Evolutionary conservation across 1,140 invertebrate genomes (phyloP), one percentile per base, ranked within the genome.

Genomic region (Atopsyche davidsoni): DNA sequence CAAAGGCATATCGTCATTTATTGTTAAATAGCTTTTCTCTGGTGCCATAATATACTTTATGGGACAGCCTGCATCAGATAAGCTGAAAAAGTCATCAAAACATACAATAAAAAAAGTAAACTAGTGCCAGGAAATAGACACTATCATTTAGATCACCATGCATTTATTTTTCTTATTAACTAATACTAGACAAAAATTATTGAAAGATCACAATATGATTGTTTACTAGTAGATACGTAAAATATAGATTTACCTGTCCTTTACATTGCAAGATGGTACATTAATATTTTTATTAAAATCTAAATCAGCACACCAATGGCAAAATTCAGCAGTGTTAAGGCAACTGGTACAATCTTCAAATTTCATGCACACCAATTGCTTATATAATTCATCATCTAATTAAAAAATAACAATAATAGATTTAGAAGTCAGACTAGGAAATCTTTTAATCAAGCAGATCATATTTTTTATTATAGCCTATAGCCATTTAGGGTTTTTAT

Each of bases 241-340:
- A n/a, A n/a, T n/a, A n/a, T n/a, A n/a, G n/a, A 21, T 31, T 56
- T 45, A 71, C 70, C 67, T 70, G 25, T 67, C 62, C 22, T 68
- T 64, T 35, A 66, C 63, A 31, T 71, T 67, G 50, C 69, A 73
- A 9, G 69, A 43, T 17, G 64, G 65, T 3, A 14, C 25, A 0
- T 55, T 60, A n/a, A 46, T 53, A 4, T 58, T 42, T 7, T 53
- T 21, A 13, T 59, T 65, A 57, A 61, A 73, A 59, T 69, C 65
- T 10, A 65, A 66, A 23, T 72, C 67, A 2, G 68, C 69, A 31
- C 70, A 73, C 69, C 69, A 73, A 4, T 67, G 62, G 32, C 70
- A 72, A 38, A 68, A 67, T 4, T 61, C 50, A 0, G 67, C 68
- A 0, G 68, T 65, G 1, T 64, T 60, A 7, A 70, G 57, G 40